A percentile compares a stretch with the other conserved stretches of the same genome.
These are phyloP conservation scores for Caretta caretta DNA, from an alignment of 2,113 vertebrate genomes.

Conservation along the genomic window DNA sequence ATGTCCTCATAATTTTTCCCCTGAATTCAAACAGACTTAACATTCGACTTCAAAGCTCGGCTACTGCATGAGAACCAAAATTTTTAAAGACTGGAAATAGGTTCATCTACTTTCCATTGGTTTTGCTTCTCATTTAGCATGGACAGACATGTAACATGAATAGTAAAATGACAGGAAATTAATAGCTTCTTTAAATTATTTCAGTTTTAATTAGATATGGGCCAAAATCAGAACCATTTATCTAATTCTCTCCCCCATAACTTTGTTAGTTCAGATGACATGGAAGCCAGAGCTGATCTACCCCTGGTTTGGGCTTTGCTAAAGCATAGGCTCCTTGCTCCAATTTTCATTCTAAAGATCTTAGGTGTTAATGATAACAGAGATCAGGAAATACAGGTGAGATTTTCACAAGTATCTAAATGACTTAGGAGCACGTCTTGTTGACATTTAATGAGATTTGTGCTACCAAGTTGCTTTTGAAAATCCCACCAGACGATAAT, in stretches of 20 bases:
- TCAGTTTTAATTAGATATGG: rapidly evolving
- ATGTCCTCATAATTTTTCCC: neutral
- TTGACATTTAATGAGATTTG: neutral
- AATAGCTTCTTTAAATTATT: neutral
- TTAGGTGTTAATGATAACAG: neutral
- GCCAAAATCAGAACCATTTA: neutral
- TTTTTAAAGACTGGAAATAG: slow-evolving; percentile 10
- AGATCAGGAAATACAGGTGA: rapidly evolving
- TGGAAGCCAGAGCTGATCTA: neutral
- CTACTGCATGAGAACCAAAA: neutral
- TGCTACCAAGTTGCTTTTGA: neutral
- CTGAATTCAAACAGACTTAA: neutral
- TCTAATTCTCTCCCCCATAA: rapidly evolving
- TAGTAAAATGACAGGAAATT: neutral
- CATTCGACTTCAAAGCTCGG: neutral
- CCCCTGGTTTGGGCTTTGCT: neutral
- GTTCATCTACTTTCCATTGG: neutral
- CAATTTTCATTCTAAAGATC: neutral
- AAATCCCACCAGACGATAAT: neutral
- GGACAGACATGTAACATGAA: neutral
- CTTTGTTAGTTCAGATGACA: neutral
- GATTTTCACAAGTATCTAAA: neutral
- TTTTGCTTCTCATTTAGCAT: neutral
- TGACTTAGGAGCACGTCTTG: neutral
- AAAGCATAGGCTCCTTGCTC: neutral